Conservation (phyloP, 2,797 vertebrate species). For the Falco biarmicus region DNA sequence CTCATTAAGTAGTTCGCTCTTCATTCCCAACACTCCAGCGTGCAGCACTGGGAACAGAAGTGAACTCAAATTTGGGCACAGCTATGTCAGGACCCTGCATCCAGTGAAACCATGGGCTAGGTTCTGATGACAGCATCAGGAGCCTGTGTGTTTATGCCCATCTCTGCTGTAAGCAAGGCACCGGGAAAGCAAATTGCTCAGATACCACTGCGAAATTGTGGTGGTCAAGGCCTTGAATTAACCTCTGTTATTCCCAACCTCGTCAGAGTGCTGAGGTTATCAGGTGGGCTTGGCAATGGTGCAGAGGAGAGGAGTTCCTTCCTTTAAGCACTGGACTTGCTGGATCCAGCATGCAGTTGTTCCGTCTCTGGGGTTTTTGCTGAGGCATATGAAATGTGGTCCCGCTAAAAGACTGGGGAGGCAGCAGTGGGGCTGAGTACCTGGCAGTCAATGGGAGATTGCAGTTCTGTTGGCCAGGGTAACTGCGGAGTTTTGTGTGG, state of each 20-base stretch:
- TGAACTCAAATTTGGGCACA: neutral
- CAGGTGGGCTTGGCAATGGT: neutral
- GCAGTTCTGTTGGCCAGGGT: fast-evolving
- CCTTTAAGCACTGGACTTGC: neutral
- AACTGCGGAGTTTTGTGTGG: neutral
- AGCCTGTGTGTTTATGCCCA: neutral
- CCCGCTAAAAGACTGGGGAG: neutral
- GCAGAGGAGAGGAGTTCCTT: neutral
- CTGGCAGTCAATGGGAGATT: neutral
- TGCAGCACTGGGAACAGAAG: neutral
- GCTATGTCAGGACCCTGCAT: neutral
- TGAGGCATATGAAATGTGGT: neutral
- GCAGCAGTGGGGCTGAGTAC: neutral
- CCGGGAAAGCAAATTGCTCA: neutral
- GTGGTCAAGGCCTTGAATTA: fast-evolving
- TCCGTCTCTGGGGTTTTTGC: neutral
- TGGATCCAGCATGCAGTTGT: neutral
- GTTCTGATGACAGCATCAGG: neutral
- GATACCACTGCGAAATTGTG: neutral
- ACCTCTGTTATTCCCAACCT: neutral
- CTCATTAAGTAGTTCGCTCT: neutral
- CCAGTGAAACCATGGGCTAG: neutral
- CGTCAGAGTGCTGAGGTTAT: neutral
- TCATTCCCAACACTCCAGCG: neutral
- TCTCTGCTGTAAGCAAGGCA: neutral